Evolutionary conservation across 2,888 invertebrate genomes (phyloP).

Genomic region (Pachymerium ferrugineum): DNA sequence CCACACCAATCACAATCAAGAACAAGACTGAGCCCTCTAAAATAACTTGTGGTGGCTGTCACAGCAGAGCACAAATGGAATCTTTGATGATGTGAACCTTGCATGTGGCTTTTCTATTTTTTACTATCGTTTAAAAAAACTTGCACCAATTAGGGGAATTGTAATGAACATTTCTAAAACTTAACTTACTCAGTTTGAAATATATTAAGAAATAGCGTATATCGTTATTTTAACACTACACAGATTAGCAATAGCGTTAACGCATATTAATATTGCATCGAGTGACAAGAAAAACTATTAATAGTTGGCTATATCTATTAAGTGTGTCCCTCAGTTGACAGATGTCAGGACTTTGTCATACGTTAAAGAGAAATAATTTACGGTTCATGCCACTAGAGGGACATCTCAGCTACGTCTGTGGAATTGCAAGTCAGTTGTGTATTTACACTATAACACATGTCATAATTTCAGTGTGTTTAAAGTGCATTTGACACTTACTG

Average conservation of each 20-base stretch:
- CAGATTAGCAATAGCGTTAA: too few species aligned
- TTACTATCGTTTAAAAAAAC: neutral
- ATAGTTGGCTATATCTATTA: too few species aligned
- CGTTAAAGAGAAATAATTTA: slow-evolving; percentile 27
- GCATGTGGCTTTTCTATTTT: neutral
- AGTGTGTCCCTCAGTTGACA: slow-evolving; percentile 24
- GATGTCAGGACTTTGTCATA: slow-evolving; percentile 1
- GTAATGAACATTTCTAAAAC: too few species aligned
- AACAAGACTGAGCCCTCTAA: neutral
- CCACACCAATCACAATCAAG: slow-evolving; percentile 22
- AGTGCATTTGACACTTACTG: neutral
- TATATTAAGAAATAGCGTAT: too few species aligned
- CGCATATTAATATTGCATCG: too few species aligned
- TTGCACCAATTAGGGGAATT: too few species aligned
- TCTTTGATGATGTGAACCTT: slow-evolving; percentile 12
- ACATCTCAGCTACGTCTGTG: slow-evolving; percentile 2
- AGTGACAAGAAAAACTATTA: too few species aligned
- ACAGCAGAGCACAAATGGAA: slow-evolving; percentile 10
- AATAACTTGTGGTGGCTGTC: slow-evolving; percentile 24
- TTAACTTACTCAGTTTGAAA: too few species aligned
- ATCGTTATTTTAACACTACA: too few species aligned
- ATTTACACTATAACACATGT: neutral
- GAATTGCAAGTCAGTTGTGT: neutral
- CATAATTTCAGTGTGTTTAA: neutral
- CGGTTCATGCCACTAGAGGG: neutral